Conservation (phyloP, 23 tunicate genomes). For the Halocynthia aurantium region DNA sequence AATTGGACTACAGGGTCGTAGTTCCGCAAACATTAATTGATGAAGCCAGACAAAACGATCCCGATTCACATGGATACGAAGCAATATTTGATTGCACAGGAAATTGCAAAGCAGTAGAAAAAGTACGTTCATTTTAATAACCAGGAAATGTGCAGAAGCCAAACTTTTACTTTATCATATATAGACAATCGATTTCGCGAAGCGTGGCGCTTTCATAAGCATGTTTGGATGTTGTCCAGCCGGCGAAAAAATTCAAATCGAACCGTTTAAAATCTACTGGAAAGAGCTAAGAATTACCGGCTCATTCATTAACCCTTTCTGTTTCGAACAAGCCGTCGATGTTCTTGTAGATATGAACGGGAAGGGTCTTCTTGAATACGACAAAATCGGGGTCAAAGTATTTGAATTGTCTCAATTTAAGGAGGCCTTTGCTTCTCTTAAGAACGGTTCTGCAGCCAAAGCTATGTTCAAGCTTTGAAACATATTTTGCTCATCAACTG, state of each 20-base stretch:
- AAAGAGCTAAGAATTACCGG: slow-evolving; percentile 74
- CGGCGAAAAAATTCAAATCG: slow-evolving; percentile 49
- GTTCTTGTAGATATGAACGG: slow-evolving; percentile 32
- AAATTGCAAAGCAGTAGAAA: slow-evolving; percentile 52
- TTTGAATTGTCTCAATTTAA: slow-evolving; percentile 39
- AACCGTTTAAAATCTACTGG: slow-evolving; percentile 72
- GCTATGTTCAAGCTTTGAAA: slow-evolving; percentile 37
- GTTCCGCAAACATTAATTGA: slow-evolving; percentile 51
- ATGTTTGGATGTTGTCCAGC: slow-evolving; percentile 85
- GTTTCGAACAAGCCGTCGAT: slow-evolving; percentile 53
- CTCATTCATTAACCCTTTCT: slow-evolving; percentile 58
- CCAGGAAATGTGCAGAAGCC: background rate
- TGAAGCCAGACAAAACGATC: slow-evolving; percentile 21
- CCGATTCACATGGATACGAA: slow-evolving; percentile 39
- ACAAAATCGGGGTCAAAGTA: slow-evolving; percentile 54
- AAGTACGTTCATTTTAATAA: slow-evolving; percentile 22
- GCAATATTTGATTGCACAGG: slow-evolving; percentile 84
- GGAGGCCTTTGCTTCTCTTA: slow-evolving; percentile 52
- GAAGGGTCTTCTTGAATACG: slow-evolving; percentile 28
- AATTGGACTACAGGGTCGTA: slow-evolving; percentile 40
- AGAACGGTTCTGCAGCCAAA: slow-evolving; percentile 66
- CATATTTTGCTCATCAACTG: too few relatives aligned
- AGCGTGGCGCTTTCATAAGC: slow-evolving; percentile 54
- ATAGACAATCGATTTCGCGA: slow-evolving; percentile 41
- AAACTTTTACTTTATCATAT: background rate